These are phyloP conservation scores for Leptarthrus brevirostris DNA, from an alignment of 2,888 invertebrate species.

Conservation along the genomic window DNA sequence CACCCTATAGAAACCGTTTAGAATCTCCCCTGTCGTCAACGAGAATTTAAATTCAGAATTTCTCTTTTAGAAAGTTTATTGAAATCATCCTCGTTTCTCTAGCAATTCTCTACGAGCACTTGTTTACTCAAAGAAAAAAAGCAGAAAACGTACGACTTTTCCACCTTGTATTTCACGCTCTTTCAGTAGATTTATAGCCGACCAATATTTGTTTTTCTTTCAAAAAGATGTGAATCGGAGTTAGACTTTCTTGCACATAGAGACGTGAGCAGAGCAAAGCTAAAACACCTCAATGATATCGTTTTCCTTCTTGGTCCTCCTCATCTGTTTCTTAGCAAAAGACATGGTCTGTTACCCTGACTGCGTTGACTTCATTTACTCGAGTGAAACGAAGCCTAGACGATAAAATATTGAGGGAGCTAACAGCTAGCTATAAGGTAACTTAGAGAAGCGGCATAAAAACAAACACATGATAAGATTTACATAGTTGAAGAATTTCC, in stretches of 20 bases:
- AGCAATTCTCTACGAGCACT: too few species aligned
- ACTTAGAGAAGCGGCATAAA: slow-evolving; percentile 9
- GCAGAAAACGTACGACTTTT: too few species aligned
- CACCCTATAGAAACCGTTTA: too few species aligned
- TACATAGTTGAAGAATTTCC: slow-evolving; percentile 49
- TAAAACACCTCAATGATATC: neutral
- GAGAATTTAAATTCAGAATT: too few species aligned
- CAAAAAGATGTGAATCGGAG: neutral
- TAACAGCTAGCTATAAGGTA: too few species aligned
- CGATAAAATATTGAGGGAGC: neutral
- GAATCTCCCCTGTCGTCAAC: too few species aligned
- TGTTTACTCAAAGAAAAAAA: too few species aligned
- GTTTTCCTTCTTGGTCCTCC: slow-evolving; percentile 2
- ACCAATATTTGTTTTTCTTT: too few species aligned
- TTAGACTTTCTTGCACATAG: slow-evolving; percentile 31
- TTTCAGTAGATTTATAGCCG: too few species aligned
- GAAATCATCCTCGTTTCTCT: too few species aligned
- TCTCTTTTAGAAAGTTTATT: too few species aligned
- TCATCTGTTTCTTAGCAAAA: neutral
- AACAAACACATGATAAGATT: slow-evolving; percentile 43
- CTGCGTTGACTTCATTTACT: slow-evolving; percentile 15
- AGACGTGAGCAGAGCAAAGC: neutral
- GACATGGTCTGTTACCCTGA: slow-evolving; percentile 22
- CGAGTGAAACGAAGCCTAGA: slow-evolving; percentile 26
- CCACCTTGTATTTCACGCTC: too few species aligned